Percentiles rank a stretch among this genome's conserved stretches.
Conservation (phyloP, 2,113 vertebrate species). For the Microcebus tavaratra region DNA sequence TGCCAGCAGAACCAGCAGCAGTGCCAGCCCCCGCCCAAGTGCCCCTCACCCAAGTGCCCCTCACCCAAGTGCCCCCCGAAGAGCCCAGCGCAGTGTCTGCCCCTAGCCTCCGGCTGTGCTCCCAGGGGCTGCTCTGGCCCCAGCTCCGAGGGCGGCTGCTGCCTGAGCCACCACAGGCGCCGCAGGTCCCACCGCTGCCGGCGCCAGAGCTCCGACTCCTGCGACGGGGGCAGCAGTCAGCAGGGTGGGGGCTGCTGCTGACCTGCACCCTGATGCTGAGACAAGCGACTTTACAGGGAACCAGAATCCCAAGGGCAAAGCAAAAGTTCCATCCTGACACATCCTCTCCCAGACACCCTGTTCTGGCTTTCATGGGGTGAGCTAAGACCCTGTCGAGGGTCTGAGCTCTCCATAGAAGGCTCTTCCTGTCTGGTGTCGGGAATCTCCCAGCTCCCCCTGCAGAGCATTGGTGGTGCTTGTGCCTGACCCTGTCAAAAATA, state of each 20-base stretch:
- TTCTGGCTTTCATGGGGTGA: neutral
- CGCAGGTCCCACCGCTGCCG: neutral
- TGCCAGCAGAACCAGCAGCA: constrained; percentile 59
- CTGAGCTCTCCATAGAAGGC: rapidly evolving
- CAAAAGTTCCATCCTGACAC: rapidly evolving
- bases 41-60: constrained; percentile 11
- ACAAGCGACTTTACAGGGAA: neutral
- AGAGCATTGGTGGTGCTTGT: neutral
- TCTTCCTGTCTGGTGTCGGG: no score
- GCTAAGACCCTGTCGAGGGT: neutral
- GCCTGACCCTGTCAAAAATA: neutral
- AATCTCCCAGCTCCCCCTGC: neutral
- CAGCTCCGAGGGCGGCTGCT: neutral
- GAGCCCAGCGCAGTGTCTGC: neutral
- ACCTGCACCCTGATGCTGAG: neutral
- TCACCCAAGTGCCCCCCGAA: constrained; percentile 18
- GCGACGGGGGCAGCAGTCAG: neutral
- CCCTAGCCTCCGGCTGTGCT: neutral
- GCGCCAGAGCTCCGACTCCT: neutral
- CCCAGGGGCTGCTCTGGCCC: neutral
- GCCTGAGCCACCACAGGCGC: neutral
- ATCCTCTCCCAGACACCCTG: rapidly evolving
- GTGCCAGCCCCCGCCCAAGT: constrained; percentile 1
- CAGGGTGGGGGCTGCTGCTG: constrained; percentile 2
- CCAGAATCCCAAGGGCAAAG: neutral